Percentiles rank a stretch among this genome's conserved stretches.
Conservation (phyloP, 2,797 vertebrate species). For the Tolypeutes matacus region DNA sequence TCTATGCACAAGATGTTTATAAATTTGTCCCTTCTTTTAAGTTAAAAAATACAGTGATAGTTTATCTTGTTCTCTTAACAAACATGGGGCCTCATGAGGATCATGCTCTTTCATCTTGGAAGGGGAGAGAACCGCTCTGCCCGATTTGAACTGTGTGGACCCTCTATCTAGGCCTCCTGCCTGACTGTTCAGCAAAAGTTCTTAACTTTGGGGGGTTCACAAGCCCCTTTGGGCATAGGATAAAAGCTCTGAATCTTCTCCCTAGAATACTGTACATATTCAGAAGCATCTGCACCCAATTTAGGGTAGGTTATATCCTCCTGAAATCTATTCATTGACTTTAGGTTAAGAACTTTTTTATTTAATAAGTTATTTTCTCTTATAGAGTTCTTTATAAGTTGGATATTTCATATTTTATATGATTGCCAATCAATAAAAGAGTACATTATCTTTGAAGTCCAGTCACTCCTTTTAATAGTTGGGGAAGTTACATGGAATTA, state of each 20-base stretch:
- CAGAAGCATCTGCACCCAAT: not conserved
- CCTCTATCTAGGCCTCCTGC: not conserved
- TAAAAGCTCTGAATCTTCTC: not conserved
- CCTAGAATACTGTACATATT: not conserved
- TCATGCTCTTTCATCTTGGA: not conserved
- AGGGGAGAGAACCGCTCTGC: not conserved
- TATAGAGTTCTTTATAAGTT: not conserved
- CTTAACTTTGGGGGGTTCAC: not conserved
- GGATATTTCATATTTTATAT: not conserved
- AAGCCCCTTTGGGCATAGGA: not conserved
- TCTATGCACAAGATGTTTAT: not conserved
- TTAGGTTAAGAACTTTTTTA: slow-evolving; percentile 7
- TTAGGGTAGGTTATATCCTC: not conserved
- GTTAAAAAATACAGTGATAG: not conserved
- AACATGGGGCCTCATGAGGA: slow-evolving; percentile 26
- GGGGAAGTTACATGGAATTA: not conserved
- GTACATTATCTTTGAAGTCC: not conserved
- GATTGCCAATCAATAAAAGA: not conserved
- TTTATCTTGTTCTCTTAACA: not conserved
- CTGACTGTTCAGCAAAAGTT: not conserved
- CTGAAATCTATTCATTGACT: not conserved
- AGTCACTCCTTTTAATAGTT: not conserved
- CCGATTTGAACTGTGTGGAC: not conserved
- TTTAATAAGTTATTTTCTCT: no score
- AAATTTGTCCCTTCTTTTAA: not conserved